Conservation (phyloP, 1,140 invertebrate genomes). For the Temnothorax nylanderi region DNA sequence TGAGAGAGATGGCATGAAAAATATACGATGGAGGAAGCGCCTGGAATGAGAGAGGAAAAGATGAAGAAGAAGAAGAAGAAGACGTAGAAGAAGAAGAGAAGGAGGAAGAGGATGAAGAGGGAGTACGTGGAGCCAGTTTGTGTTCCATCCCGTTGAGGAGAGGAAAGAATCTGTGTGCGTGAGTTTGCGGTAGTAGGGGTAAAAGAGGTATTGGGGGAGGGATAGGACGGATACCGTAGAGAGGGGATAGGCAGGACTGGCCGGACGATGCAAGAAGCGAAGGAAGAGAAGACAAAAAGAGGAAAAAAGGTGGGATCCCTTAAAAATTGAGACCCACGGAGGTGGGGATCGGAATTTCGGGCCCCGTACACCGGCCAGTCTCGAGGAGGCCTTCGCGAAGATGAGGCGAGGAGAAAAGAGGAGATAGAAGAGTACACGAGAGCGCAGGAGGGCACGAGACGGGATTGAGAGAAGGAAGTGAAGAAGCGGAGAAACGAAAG, state of each 20-base stretch:
- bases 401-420: constrained; percentile 77
- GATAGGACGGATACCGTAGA: constrained; percentile 31
- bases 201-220: constrained; percentile 41
- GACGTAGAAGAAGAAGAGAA: constrained; percentile 52
- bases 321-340: constrained; percentile 83
- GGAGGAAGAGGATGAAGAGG: constrained; percentile 44
- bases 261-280: constrained; percentile 69
- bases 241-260: constrained; percentile 63
- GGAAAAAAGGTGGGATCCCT: constrained; percentile 83
- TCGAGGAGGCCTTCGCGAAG: constrained; percentile 85
- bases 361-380: constrained; percentile 83
- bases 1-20: constrained; percentile 60
- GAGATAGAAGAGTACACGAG: constrained; percentile 37
- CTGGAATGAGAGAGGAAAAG: constrained; percentile 39
- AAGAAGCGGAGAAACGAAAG: constrained; percentile 44
- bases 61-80: constrained; percentile 41
- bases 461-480: constrained; percentile 54
- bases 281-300: constrained; percentile 77
- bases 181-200: constrained; percentile 19
- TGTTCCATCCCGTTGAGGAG: constrained; percentile 39
- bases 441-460: constrained; percentile 54
- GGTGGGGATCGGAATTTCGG: constrained; percentile 86
- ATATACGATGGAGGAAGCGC: constrained; percentile 61
- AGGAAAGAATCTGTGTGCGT: constrained; percentile 46
- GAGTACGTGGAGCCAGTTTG: constrained; percentile 44